Evolutionary conservation across 1,140 invertebrate species (phyloP).

Genomic region (Neuroterus valhalla): DNA sequence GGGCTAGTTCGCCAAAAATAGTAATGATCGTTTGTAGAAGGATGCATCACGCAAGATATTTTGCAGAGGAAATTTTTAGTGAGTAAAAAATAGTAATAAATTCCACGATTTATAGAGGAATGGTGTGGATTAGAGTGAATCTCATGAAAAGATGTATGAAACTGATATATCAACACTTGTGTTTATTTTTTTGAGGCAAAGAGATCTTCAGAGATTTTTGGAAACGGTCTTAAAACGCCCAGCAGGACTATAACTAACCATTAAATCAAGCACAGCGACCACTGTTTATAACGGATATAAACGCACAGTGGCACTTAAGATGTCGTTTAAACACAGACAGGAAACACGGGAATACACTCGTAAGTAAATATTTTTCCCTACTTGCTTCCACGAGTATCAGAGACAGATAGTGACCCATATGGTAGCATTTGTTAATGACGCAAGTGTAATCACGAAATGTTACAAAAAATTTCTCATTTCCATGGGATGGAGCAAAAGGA

Average conservation of each 20-base stretch:
- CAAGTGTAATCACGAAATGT: constrained; percentile 38
- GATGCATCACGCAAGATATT: no score
- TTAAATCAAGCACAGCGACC: constrained; percentile 51
- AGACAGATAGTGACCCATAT: constrained; percentile 63
- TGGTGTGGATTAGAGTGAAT: background rate
- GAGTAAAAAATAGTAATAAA: background rate
- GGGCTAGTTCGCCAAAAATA: no score
- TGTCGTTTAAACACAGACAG: constrained; percentile 73
- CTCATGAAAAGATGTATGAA: constrained; percentile 5
- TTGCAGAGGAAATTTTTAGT: background rate
- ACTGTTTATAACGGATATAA: constrained; percentile 66
- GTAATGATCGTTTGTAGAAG: no score
- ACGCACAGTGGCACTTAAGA: constrained; percentile 69
- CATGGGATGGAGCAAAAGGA: constrained; percentile 27
- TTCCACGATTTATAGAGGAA: background rate
- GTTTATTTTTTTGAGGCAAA: constrained; percentile 12
- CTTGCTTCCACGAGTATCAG: constrained; percentile 58
- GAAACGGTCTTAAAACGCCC: constrained; percentile 45
- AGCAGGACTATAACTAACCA: constrained; percentile 52
- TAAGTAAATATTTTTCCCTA: constrained; percentile 71
- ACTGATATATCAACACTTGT: constrained; percentile 19
- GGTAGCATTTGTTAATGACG: constrained; percentile 66
- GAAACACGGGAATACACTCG: constrained; percentile 70
- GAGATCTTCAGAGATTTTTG: constrained; percentile 28
- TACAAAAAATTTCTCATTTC: constrained; percentile 31